These are phyloP conservation scores for Vidua macroura DNA, from an alignment of 2,113 vertebrate species.

Conservation along the genomic window DNA sequence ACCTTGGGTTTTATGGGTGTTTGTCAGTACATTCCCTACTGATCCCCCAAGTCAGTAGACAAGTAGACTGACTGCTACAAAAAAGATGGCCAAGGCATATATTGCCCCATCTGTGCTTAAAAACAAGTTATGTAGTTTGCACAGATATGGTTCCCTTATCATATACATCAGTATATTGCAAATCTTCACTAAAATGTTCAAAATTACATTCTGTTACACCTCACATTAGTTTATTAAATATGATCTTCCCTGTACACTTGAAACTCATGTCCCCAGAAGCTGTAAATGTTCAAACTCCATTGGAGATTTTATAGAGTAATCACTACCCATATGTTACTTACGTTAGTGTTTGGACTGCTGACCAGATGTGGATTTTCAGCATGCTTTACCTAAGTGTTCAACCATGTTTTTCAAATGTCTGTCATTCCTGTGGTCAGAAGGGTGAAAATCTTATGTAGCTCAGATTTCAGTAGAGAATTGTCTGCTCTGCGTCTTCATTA, in stretches of 20 bases:
- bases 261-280: background rate
- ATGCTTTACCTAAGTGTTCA: background rate
- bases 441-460: background rate
- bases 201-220: background rate
- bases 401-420: background rate
- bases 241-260: background rate
- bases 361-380: background rate
- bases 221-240: background rate
- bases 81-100: background rate
- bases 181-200: background rate
- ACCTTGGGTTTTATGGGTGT: background rate
- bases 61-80: conserved; percentile 37
- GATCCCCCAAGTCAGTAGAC: background rate
- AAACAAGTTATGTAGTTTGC: background rate
- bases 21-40: background rate
- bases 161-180: background rate
- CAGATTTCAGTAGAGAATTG: background rate
- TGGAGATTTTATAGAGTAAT: conserved; percentile 7
- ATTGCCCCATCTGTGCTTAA: background rate
- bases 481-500: background rate
- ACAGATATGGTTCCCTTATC: background rate
- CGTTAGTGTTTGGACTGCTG: background rate
- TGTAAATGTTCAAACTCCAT: background rate
- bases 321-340: background rate
- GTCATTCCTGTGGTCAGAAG: background rate